A percentile compares a stretch with the other conserved stretches of the same genome.
These are phyloP conservation scores for Bufo bufo DNA, from an alignment of 2,113 vertebrate species.

Conservation along the genomic window DNA sequence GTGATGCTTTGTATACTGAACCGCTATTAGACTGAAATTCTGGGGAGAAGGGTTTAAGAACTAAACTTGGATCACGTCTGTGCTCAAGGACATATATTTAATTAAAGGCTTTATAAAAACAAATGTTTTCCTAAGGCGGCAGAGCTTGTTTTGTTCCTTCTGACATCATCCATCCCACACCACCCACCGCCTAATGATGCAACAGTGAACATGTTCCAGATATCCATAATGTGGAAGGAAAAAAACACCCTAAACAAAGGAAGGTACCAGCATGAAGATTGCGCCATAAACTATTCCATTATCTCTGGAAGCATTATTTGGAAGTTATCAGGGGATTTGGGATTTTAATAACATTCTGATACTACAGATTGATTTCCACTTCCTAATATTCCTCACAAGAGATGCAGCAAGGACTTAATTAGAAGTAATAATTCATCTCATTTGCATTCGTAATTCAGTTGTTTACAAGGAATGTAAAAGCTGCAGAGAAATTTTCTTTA, in stretches of 20 bases:
- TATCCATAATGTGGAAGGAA: neutral
- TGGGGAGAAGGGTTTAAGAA: neutral
- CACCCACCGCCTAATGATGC: conserved; percentile 40
- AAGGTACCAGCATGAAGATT: neutral
- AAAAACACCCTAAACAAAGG: neutral
- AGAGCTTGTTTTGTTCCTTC: conserved; percentile 27
- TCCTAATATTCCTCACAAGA: conserved; percentile 2
- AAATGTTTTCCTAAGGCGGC: conserved; percentile 34
- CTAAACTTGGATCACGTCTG: neutral
- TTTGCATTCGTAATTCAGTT: neutral
- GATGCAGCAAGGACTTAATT: conserved; percentile 9
- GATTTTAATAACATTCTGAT: neutral
- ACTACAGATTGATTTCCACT: neutral
- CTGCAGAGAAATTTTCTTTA: neutral
- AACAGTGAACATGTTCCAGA: conserved; percentile 14
- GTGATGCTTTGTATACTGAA: neutral
- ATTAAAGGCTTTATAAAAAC: conserved; percentile 13
- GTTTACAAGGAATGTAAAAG: conserved; percentile 10
- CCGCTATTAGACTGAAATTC: neutral
- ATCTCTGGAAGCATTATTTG: neutral
- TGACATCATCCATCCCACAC: conserved; percentile 46
- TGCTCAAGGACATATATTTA: neutral
- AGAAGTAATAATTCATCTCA: conserved; percentile 40
- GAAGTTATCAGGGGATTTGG: neutral
- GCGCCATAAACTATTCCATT: neutral